Evolutionary conservation across 2,888 invertebrate species (phyloP).

Genomic region (Troglohyphantes excavatus): DNA sequence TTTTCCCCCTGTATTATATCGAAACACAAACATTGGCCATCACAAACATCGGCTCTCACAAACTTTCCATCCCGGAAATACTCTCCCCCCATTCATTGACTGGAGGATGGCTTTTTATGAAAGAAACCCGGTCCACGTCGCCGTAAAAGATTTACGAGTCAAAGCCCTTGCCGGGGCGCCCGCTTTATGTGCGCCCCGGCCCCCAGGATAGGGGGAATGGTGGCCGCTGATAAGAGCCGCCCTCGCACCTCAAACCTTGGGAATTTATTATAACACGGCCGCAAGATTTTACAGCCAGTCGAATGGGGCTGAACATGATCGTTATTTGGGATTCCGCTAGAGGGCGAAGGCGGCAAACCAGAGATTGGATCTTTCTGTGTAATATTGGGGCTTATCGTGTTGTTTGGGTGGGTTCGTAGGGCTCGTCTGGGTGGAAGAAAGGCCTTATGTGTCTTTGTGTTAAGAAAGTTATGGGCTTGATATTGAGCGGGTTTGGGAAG

Average conservation of each 20-base stretch:
- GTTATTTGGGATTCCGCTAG: neutral
- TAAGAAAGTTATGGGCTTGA: neutral
- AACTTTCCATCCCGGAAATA: neutral
- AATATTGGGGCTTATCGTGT: neutral
- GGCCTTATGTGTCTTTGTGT: neutral
- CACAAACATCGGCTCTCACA: neutral
- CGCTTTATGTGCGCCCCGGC: conserved; percentile 14
- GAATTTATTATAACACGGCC: conserved; percentile 47
- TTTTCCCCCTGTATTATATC: neutral
- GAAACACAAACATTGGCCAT: conserved; percentile 17
- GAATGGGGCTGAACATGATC: conserved; percentile 4
- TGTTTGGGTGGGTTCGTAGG: neutral
- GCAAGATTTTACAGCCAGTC: conserved; percentile 36
- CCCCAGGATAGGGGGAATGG: conserved; percentile 32
- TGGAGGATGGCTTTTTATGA: conserved; percentile 14
- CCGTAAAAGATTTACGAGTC: conserved; percentile 48
- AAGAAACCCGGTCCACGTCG: conserved; percentile 9
- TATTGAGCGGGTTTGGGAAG: no score
- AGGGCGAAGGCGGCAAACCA: neutral
- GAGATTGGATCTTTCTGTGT: neutral
- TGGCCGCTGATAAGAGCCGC: conserved; percentile 33
- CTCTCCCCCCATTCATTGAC: neutral
- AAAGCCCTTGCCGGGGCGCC: neutral
- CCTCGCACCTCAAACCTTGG: neutral
- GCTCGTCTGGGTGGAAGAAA: neutral